Evolutionary conservation across 2,797 vertebrate genomes (phyloP), one percentile per base, ranked within the genome.

Genomic region (Huso huso): DNA sequence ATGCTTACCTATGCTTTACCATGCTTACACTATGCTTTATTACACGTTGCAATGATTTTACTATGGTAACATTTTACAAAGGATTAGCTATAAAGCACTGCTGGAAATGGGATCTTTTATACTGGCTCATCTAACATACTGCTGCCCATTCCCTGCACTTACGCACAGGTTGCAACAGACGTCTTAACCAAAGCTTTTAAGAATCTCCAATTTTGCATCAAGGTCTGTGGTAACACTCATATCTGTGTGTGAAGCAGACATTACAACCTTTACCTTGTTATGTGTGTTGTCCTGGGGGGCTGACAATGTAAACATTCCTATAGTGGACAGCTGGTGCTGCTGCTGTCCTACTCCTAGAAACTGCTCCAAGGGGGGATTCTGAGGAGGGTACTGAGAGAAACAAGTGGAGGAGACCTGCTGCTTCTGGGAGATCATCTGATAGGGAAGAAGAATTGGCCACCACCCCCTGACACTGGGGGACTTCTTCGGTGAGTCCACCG

Each of bases 191-290:
- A 18, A 18, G 18, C 18, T 18, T 18, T 18, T 18, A 18, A 18
- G 18, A 18, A 18, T 18, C 18, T 18, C 18, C 18, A 18, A 18
- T 18, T 18, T 18, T 18, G 18, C 37, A 37, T 37, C 37, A 37
- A 37, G 3, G 37, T 37, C 37, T 37, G 37, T 37, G 37, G 37
- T 37, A 37, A 53, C 51, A 53, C 51, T 9, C 0, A 53, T 12
- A 37, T 37, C 37, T 37, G 37, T 37, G 37, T 37, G 37, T 37
- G 5, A 37, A 37, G 37, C 5, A 37, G 37, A 37, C 37, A 37
- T 18, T 18, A 18, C 51, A 7, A 11, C 2, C 71, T 75, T 79
- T 77, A 89, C 87, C 88, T 84, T 81, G 73, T 74, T 76, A 67
- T 71, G 75, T 6, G 70, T 12, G 51, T 69, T 8, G 7, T 83